These are phyloP conservation scores for Coreoperca whiteheadi DNA, from an alignment of 2,113 vertebrate species.

Conservation along the genomic window DNA sequence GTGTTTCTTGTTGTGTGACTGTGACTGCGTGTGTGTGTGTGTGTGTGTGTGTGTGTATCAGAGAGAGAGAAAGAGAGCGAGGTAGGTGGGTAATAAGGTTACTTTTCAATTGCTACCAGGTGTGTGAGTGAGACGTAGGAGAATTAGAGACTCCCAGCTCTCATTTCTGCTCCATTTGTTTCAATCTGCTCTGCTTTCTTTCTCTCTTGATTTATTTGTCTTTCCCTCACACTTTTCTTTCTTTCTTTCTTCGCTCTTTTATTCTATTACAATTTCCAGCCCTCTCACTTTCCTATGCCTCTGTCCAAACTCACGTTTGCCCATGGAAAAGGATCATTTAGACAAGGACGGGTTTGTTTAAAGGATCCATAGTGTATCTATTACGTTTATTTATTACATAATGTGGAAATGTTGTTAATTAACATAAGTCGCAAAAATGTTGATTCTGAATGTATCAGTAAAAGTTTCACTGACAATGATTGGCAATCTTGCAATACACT, in stretches of 20 bases:
- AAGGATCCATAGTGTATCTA: conserved; percentile 10
- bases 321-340: conserved; percentile 36
- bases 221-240: conserved; percentile 27
- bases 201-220: conserved; percentile 47
- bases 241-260: conserved; percentile 1
- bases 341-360: conserved; percentile 28
- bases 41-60: not conserved
- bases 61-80: not conserved
- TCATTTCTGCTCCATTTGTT: conserved; percentile 58
- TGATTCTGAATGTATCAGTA: too few species aligned
- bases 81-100: conserved; percentile 62
- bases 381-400: too few species aligned
- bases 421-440: too few species aligned
- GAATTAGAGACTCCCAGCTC: conserved; percentile 51
- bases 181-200: conserved; percentile 49
- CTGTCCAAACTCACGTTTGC: conserved; percentile 23
- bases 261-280: conserved; percentile 27
- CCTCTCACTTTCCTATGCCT: conserved; percentile 29
- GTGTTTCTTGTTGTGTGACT: not conserved
- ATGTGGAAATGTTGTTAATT: too few species aligned
- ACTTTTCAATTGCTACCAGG: conserved; percentile 72
- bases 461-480: too few species aligned
- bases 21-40: not conserved
- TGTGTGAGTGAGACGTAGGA: conserved; percentile 58
- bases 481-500: too few species aligned